Evolutionary conservation across 2,888 invertebrate genomes (phyloP), one percentile per base, ranked within the genome.

Genomic region (Trileptium ribeirensis): DNA sequence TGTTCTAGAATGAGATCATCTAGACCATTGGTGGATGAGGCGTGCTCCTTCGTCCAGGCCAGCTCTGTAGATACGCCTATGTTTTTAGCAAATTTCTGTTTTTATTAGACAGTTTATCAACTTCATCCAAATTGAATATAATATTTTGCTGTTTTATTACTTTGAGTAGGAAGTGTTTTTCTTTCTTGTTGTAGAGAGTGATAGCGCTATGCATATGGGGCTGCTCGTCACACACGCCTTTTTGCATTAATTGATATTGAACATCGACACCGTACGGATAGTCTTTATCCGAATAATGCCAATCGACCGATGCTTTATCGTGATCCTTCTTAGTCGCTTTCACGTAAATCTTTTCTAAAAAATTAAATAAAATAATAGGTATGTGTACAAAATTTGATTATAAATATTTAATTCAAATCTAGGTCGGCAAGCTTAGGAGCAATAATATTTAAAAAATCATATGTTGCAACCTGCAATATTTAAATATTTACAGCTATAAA

Each of bases 221-320:
- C 67, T 37, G 79, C 64, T 86, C 85, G 51, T 83, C 85, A 79
- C 87, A 87, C 78, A 85, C 85, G 67, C 87, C 87, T 37, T 85
- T 81, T 77, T 86, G 86, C 67, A 84, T 85, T 36, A 88, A 84
- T 37, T 82, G 81, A 83, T 88, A 88, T 39, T 85, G 84, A 80
- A 88, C 86, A 82, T 88, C 88, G 15, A 88, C 88, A 79, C 88
- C 88, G 83, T 88, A 88, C 82, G 86, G 85, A 87, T 87, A 88
- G 79, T 86, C 86, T 70, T 85, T 84, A 84, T 87, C 87, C 31
- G 86, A 85, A 36, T 88, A 83, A 64, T 87, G 86, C 88, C 88
- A 88, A 33, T 84, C 85, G 39, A 87, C 85, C 40, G 36, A 24
- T 1, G 67, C 79, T 37, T 40, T 24, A 29, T 80, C 79, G 67